Percentiles rank a stretch among this genome's conserved stretches.
Conservation (phyloP, 1,140 invertebrate genomes). For the Caerostris darwini region DNA sequence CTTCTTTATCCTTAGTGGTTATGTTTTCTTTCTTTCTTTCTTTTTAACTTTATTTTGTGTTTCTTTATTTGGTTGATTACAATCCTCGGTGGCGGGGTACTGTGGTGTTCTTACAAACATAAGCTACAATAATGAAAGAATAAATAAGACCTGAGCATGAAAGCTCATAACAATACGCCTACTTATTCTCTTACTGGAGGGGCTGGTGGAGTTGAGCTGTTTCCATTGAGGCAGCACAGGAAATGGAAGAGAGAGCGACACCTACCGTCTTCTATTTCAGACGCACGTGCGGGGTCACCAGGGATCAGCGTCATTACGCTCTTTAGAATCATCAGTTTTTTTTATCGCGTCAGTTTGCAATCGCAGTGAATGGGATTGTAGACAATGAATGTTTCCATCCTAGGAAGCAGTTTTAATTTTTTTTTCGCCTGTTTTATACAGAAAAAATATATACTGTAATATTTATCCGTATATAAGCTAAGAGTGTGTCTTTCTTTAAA, state of each 20-base stretch:
- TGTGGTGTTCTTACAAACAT: conserved; percentile 46
- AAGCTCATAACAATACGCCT: conserved; percentile 72
- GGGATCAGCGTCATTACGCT: conserved; percentile 65
- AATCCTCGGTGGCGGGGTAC: conserved; percentile 53
- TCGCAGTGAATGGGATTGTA: not conserved
- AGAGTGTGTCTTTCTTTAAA: too few species aligned
- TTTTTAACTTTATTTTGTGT: conserved; percentile 15
- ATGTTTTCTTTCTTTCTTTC: not conserved
- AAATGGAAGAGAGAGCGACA: conserved; percentile 61
- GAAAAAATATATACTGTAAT: too few species aligned
- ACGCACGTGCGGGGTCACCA: conserved; percentile 67
- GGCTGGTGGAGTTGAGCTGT: conserved; percentile 48
- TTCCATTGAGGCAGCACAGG: conserved; percentile 49
- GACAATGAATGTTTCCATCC: not conserved
- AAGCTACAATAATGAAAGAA: conserved; percentile 60
- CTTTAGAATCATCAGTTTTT: conserved; percentile 60
- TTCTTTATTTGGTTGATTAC: conserved; percentile 37
- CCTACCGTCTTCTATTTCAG: conserved; percentile 75
- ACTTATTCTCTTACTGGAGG: conserved; percentile 13
- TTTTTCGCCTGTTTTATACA: too few species aligned
- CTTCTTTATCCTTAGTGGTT: not conserved
- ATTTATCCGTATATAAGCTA: too few species aligned
- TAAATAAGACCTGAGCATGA: conserved; percentile 19
- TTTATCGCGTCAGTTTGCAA: conserved; percentile 6
- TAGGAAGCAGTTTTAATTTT: not conserved